A percentile compares a stretch with the other conserved stretches of the same genome.
Conservation (phyloP, 2,113 vertebrate species). For the Sinocyclocheilus anophthalmus region DNA sequence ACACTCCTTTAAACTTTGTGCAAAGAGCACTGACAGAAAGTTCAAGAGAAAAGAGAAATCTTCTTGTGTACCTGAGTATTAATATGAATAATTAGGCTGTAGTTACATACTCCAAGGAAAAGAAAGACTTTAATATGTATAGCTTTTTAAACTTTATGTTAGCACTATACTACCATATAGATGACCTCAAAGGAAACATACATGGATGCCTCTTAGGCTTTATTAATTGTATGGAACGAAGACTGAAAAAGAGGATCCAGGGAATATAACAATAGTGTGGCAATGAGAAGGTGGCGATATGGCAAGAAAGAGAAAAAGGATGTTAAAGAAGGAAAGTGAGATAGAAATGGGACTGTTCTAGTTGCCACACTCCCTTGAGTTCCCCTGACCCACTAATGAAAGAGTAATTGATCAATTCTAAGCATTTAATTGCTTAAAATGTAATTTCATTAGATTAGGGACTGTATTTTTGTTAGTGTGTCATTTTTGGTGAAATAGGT, state of each 20-base stretch:
- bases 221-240: background rate
- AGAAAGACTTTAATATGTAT: background rate
- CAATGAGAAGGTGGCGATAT: too few species aligned
- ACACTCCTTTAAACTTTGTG: background rate
- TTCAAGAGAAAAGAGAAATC: background rate
- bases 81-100: background rate
- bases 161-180: too few species aligned
- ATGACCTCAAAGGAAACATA: background rate
- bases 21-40: background rate
- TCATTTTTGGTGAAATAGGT: background rate
- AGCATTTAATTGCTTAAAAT: conserved; percentile 25
- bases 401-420: conserved; percentile 17
- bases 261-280: too few species aligned
- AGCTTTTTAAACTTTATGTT: background rate
- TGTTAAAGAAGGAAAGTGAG: too few species aligned
- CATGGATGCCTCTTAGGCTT: background rate
- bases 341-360: too few species aligned
- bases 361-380: too few species aligned
- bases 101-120: background rate
- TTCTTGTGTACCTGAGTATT: background rate
- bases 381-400: too few species aligned
- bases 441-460: background rate
- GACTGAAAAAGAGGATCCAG: too few species aligned
- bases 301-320: too few species aligned
- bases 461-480: background rate